phyloP scores from a whole-genome alignment of 2,113 vertebrate species.

The Centrocercus urophasianus region DNA sequence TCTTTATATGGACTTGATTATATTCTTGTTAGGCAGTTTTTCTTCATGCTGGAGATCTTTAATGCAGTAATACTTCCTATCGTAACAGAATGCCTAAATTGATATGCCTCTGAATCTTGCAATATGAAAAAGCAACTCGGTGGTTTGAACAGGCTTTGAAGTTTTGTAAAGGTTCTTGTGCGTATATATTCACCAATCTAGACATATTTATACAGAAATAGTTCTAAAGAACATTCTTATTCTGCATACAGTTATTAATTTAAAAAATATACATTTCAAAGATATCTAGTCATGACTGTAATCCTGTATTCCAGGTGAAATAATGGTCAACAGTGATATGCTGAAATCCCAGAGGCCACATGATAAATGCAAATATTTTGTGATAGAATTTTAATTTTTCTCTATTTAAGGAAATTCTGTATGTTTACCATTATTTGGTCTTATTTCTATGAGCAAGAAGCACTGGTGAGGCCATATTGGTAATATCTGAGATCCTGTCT shows the following conservation, averaged over 20 bases:
- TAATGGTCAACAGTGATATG: neutral
- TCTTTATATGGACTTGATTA: constrained; percentile 17
- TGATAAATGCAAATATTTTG: neutral
- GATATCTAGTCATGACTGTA: neutral
- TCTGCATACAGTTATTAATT: neutral
- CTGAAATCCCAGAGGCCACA: neutral
- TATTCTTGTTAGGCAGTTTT: neutral
- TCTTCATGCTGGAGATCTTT: constrained; percentile 19
- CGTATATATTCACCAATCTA: neutral
- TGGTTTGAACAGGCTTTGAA: neutral
- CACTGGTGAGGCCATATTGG: neutral
- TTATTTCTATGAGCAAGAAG: neutral
- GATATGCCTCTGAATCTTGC: neutral
- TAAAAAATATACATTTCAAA: neutral
- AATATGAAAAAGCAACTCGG: neutral
- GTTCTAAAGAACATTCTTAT: neutral
- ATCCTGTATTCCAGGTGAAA: neutral
- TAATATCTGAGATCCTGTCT: neutral
- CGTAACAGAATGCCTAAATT: neutral
- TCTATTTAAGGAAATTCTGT: neutral
- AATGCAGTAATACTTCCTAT: neutral
- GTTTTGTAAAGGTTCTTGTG: neutral
- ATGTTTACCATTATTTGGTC: neutral
- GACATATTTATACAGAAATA: neutral
- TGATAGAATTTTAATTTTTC: neutral